These are phyloP conservation scores for Amazona ochrocephala DNA, from an alignment of 2,797 vertebrate genomes.

Conservation along the genomic window DNA sequence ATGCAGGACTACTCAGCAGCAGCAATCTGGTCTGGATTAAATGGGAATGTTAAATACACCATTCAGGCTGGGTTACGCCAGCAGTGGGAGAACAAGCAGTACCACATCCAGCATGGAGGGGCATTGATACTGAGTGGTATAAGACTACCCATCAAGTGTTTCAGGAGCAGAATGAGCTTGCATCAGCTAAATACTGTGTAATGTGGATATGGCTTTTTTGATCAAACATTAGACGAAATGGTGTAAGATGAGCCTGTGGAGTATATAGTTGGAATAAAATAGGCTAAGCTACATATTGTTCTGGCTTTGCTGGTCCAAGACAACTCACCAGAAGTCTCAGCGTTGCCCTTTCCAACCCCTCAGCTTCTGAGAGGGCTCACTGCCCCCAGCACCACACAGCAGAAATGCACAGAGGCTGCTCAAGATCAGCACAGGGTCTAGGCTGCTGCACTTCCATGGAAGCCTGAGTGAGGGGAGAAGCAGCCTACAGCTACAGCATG, in stretches of 20 bases:
- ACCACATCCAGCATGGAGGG: background rate
- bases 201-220: background rate
- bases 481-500: background rate
- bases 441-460: background rate
- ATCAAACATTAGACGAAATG: background rate
- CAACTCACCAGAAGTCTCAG: background rate
- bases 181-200: background rate
- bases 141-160: background rate
- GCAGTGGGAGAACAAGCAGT: background rate
- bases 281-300: background rate
- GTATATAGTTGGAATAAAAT: background rate
- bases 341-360: rapidly evolving
- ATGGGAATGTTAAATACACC: background rate
- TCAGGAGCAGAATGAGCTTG: background rate
- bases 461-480: background rate
- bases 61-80: background rate
- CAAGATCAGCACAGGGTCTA: rapidly evolving
- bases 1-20: background rate
- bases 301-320: background rate
- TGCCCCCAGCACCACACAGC: background rate
- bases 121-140: rapidly evolving
- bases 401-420: background rate
- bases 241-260: background rate
- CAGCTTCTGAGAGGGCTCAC: background rate
- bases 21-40: background rate